phyloP scores from a whole-genome alignment of 2,797 vertebrate genomes.

The Momotus momota region DNA sequence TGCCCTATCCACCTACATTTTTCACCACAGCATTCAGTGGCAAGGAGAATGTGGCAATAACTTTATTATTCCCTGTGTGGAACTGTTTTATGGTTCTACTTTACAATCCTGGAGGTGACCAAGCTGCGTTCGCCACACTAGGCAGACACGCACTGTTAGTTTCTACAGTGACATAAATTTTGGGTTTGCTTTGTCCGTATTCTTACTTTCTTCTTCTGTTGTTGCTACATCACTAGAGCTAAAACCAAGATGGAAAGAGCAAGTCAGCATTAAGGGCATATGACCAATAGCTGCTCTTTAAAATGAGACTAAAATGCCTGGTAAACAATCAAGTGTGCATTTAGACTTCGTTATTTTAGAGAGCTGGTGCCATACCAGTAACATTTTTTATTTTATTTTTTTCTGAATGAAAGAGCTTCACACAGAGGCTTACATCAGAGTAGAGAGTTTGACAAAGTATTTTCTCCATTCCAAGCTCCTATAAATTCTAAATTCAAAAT shows the following conservation, averaged over 20 bases:
- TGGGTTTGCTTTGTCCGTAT: neutral
- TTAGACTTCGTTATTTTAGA: neutral
- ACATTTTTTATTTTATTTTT: accelerated
- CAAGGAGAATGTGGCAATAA: neutral
- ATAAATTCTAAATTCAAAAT: neutral
- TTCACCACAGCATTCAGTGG: neutral
- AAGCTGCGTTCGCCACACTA: neutral
- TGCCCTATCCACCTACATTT: accelerated
- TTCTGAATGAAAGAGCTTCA: neutral
- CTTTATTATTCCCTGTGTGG: neutral
- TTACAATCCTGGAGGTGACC: neutral
- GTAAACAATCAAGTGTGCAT: neutral
- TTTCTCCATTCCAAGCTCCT: neutral
- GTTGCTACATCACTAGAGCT: neutral
- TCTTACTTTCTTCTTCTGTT: neutral
- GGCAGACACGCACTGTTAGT: neutral
- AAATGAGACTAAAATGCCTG: neutral
- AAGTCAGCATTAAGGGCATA: neutral
- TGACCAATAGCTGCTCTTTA: neutral
- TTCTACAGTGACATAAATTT: neutral
- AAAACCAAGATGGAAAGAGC: neutral
- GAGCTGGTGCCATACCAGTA: neutral
- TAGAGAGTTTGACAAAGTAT: neutral
- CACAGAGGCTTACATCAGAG: neutral
- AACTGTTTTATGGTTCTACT: neutral